Evolutionary conservation across 2,797 vertebrate species (phyloP).

Genomic region (Syngnathus rostellatus): DNA sequence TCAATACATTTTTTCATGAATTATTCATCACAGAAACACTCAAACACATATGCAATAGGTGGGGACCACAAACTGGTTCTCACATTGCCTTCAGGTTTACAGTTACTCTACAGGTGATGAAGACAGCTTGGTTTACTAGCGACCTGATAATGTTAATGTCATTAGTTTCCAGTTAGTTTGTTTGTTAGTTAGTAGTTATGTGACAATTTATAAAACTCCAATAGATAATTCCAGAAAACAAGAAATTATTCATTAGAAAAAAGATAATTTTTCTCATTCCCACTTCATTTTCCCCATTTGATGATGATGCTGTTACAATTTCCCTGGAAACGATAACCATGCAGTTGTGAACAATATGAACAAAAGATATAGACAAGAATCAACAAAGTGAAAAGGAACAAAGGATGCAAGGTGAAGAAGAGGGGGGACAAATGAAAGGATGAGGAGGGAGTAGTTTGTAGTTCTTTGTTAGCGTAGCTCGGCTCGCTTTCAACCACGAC

Average conservation of each 20-base stretch:
- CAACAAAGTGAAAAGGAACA: not conserved
- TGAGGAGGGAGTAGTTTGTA: constrained; percentile 10
- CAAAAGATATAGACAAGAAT: not conserved
- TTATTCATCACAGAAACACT: not conserved
- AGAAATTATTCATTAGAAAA: too few relatives aligned
- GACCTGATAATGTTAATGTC: not conserved
- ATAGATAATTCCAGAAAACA: too few relatives aligned
- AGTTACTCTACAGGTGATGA: not conserved
- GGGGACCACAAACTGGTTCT: not conserved
- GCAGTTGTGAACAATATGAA: not conserved
- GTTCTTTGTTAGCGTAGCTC: constrained; percentile 41
- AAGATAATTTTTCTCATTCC: too few relatives aligned
- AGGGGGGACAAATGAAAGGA: constrained; percentile 4
- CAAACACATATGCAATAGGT: not conserved
- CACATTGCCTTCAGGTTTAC: not conserved
- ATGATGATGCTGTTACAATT: too few relatives aligned
- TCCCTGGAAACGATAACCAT: too few relatives aligned
- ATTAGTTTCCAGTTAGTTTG: not conserved
- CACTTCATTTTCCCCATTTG: too few relatives aligned
- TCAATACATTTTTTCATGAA: not conserved
- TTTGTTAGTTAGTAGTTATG: too few relatives aligned
- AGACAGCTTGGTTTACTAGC: not conserved
- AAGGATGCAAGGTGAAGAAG: not conserved
- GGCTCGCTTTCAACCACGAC: constrained; percentile 39
- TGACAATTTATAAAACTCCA: too few relatives aligned